These are phyloP conservation scores for Oncopodura yosiiana DNA, from an alignment of 1,140 invertebrate genomes.

Conservation along the genomic window DNA sequence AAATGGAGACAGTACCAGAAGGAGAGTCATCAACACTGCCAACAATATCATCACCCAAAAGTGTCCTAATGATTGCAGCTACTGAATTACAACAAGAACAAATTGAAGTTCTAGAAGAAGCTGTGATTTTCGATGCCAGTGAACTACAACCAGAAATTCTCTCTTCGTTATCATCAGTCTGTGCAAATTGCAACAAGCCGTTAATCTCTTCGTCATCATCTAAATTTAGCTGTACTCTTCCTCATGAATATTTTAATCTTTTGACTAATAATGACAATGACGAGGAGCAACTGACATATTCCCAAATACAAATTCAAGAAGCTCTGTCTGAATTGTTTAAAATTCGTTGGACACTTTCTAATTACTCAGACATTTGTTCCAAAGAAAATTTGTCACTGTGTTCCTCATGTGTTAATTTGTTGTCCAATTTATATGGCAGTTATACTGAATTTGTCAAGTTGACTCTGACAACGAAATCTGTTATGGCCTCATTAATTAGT, in stretches of 20 bases:
- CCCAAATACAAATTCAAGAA: not conserved
- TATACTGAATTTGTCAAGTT: constrained; percentile 7
- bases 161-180: too few relatives aligned
- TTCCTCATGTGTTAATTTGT: constrained; percentile 5
- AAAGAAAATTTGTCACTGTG: constrained; percentile 5
- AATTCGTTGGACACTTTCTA: constrained; percentile 5
- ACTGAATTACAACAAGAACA: too few relatives aligned
- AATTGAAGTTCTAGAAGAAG: too few relatives aligned
- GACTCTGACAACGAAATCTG: constrained; percentile 6
- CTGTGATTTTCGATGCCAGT: too few relatives aligned
- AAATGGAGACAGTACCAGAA: too few relatives aligned
- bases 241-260: constrained; percentile 1
- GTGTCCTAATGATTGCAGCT: too few relatives aligned
- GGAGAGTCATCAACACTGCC: too few relatives aligned
- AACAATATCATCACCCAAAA: too few relatives aligned
- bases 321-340: constrained; percentile 10
- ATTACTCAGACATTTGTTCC: not conserved
- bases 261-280: not conserved
- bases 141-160: too few relatives aligned
- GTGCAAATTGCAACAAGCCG: constrained; percentile 10
- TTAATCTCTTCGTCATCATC: not conserved
- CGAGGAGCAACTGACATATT: too few relatives aligned
- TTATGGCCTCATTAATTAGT: constrained; percentile 5
- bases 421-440: constrained; percentile 8
- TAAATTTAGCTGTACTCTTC: not conserved